These are phyloP conservation scores for Lypha dubia DNA, from an alignment of 2,888 invertebrate species.

Conservation along the genomic window DNA sequence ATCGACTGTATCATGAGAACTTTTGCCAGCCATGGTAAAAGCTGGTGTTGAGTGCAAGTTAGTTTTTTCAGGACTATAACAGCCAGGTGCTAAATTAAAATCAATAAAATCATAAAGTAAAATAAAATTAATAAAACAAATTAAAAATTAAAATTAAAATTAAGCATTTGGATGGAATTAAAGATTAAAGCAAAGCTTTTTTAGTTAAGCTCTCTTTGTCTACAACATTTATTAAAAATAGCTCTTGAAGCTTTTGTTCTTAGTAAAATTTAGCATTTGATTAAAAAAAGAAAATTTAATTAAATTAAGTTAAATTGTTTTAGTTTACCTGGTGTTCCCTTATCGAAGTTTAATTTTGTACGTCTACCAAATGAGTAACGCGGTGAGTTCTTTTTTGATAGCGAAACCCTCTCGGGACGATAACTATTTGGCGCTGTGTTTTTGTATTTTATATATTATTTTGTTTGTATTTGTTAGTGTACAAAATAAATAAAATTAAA, in stretches of 20 bases:
- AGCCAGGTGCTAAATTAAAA: constrained; percentile 83
- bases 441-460: constrained; percentile 29
- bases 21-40: constrained; percentile 84
- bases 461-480: constrained; percentile 55
- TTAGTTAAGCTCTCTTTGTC: constrained; percentile 24
- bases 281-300: neutral
- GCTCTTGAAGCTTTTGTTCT: constrained; percentile 51
- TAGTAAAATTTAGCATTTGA: constrained; percentile 1
- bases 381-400: constrained; percentile 83
- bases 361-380: constrained; percentile 85
- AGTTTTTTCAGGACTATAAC: constrained; percentile 85
- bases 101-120: constrained; percentile 29
- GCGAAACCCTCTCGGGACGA: constrained; percentile 86
- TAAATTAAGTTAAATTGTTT: constrained; percentile 38
- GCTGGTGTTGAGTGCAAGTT: constrained; percentile 85
- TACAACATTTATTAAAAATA: constrained; percentile 21
- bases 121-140: constrained; percentile 17
- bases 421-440: constrained; percentile 83
- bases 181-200: constrained; percentile 46
- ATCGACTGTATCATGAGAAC: constrained; percentile 83
- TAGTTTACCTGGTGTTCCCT: constrained; percentile 81
- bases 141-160: neutral
- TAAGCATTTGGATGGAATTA: neutral
- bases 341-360: constrained; percentile 82
- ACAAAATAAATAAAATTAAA: constrained; percentile 57